Base-by-base conservation (phyloP, 2,797 vertebrate genomes). In the Cheirogaleus major region DNA sequence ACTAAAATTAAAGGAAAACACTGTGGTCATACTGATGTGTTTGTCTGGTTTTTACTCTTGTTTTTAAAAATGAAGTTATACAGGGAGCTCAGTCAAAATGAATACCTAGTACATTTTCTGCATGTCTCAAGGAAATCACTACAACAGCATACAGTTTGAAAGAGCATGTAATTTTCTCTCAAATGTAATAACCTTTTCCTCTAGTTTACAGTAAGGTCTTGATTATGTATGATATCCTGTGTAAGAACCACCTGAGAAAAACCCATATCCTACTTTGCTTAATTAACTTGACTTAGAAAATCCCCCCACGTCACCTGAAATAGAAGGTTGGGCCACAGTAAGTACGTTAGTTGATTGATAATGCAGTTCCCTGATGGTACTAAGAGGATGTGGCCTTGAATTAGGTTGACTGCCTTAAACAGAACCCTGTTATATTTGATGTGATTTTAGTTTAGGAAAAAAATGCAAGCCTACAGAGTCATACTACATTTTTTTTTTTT, bases 1-100 rank as follows among this genome's bases (percentile, higher is more conserved):
- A 88, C 84, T 97, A 84, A 95, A 97, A 97, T 94, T 95, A 97
- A 95, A 98, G 96, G 95, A 98, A 98, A 98, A 98, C 97, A 98
- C 13, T 98, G 98, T 98, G 98, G 98, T 98, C 95, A 98, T 86
- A 96, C 76, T 97, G 96, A 96, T 96, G 91, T 94, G 95, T 98
- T 97, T 98, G 97, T 97, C 97, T 95, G 95, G 88, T 90, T 97
- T 95, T 98, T 96, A 97, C 91, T 95, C 86, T 81, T 95, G 92
- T 97, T 97, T 98, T 97, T 98, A 95, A 98, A 98, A 98, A 98
- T 67, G 93, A 94, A 97, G 93, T 97, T 63, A 70, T 65, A 97
- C 73, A 95, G 92, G 97, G 94, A 96, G 69, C 93, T 97, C 95
- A 97, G 95, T 96, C 90, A 98, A 98, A 98, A 98, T 98, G 97